Percentiles rank a stretch among this genome's conserved stretches.
Evolutionary conservation across 2,113 vertebrate species (phyloP).

Genomic region (Nesoenas mayeri): DNA sequence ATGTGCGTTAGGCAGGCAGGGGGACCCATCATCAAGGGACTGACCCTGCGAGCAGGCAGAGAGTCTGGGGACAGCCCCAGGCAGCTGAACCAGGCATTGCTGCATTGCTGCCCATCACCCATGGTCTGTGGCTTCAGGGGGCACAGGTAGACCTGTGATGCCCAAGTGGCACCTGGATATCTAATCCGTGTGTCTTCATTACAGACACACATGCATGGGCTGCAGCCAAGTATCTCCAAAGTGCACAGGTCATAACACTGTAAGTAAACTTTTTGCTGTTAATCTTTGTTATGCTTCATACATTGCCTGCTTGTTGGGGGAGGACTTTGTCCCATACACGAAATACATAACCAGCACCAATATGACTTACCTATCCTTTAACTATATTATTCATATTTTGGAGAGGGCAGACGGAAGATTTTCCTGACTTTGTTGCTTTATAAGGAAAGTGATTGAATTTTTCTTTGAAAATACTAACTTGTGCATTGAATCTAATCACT

Average conservation of each 20-base stretch:
- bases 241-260: not conserved
- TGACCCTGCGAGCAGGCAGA: not conserved
- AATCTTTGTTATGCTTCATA: not conserved
- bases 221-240: not conserved
- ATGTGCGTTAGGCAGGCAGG: not conserved
- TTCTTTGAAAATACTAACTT: not conserved
- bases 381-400: not conserved
- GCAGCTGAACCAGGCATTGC: not conserved
- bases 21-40: not conserved
- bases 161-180: not conserved
- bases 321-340: not conserved
- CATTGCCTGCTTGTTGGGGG: not conserved
- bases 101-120: accelerated
- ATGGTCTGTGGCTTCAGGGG: accelerated
- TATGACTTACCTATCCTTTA: not conserved
- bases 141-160: accelerated
- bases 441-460: not conserved
- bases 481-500: not conserved
- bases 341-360: not conserved
- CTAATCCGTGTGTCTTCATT: accelerated
- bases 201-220: not conserved
- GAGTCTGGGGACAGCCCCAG: not conserved
- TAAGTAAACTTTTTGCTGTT: not conserved
- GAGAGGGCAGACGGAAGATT: not conserved
- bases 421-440: not conserved